Base-by-base conservation (phyloP, 2,113 vertebrate species). In the Chloroceryle aenea region DNA sequence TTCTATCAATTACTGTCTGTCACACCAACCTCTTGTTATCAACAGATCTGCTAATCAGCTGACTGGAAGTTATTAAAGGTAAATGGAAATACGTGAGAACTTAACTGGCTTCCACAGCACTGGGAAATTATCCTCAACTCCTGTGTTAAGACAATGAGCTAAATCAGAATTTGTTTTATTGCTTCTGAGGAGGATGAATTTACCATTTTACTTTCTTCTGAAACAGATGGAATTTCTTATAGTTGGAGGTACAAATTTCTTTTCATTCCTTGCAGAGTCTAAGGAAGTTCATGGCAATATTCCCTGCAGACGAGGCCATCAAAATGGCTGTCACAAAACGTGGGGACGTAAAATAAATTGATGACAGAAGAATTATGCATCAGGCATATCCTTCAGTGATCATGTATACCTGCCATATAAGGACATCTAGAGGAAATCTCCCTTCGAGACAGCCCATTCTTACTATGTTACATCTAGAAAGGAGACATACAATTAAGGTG, bases 401-500 rank as follows among this genome's bases (percentile, higher is more conserved):
- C 56, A 4, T 50, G 50, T 72, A 16, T 59, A 89, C 69, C 61
- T 96, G 48, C 92, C 72, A 81, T 71, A 45, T 67, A 68, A 90
- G 88, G 90, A 75, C 78, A 76, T 48, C 30, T 84, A 94, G 78
- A 74, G 92, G 85, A 96, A 98, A 90, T 91, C 80, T 97, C 91
- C 95, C 86, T 97, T 94, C 0, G 1, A 43, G 34, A 93, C 94
- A 86, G 40, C 56, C 83, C 85, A 29, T 88, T 93, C 83, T 74
- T 85, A 58, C 81, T 20, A 12, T 56, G 93, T 85, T 97, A 92
- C 96, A 96, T 88, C 79, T 92, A 93, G 96, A 93, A 85, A 94
- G 93, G 97, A 97, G 86, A 92, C 88, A 78, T 95, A 81, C 92
- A 96, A 89, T 98, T 98, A 97, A 97, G 96, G 95, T 97, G 90